phyloP scores from a whole-genome alignment of 2,113 vertebrate genomes.

The Lamprotornis superbus region DNA sequence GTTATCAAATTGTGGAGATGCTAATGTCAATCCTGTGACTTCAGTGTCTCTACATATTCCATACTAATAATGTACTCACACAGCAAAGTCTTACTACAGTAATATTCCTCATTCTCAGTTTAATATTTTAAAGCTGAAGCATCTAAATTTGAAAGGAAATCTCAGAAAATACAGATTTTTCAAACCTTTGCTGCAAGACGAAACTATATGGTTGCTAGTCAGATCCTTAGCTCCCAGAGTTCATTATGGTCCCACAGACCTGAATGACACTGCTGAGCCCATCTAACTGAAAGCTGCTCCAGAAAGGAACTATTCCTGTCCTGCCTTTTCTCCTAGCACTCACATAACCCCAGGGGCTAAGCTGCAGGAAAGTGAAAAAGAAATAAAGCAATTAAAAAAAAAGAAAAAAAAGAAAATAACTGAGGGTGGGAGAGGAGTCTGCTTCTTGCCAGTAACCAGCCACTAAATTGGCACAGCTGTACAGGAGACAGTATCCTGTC shows the following conservation, averaged over 20 bases:
- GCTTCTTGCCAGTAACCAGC: not conserved
- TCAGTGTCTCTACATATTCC: not conserved
- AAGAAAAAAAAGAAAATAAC: not conserved
- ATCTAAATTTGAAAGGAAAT: not conserved
- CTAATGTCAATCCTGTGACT: not conserved
- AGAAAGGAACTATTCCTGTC: not conserved
- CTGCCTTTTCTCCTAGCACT: not conserved
- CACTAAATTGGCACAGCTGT: not conserved
- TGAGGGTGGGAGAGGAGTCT: fast-evolving
- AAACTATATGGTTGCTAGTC: not conserved
- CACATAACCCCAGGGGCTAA: not conserved
- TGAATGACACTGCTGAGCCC: not conserved
- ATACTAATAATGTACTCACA: not conserved
- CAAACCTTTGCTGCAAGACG: not conserved
- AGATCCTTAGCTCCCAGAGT: not conserved
- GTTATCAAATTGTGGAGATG: not conserved
- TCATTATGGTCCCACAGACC: not conserved
- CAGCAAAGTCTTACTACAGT: not conserved
- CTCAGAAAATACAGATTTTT: not conserved
- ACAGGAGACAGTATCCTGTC: not conserved
- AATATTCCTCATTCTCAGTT: not conserved
- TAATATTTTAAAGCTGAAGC: not conserved
- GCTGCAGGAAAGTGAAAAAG: not conserved
- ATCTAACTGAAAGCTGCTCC: not conserved
- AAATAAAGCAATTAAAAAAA: not conserved